Percentiles rank a stretch among this genome's conserved stretches.
phyloP scores from a whole-genome alignment of 37 sponge, comb jelly and placozoan species.

The Ianthella basta region DNA sequence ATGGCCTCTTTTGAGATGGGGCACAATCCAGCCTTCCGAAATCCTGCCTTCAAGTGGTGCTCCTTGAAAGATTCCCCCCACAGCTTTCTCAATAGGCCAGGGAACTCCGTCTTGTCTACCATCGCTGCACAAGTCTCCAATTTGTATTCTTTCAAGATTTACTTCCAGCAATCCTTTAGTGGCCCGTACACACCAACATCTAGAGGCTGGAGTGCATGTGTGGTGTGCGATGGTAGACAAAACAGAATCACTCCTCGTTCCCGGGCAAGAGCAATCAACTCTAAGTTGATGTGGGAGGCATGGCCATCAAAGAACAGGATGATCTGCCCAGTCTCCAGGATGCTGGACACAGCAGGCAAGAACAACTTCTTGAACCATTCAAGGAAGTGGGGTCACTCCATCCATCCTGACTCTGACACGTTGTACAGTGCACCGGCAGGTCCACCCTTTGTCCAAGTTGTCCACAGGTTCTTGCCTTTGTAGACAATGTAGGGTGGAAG shows the following conservation, averaged over 20 bases:
- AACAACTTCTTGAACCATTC: slow-evolving; percentile 32
- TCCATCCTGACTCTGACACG: slow-evolving; percentile 16
- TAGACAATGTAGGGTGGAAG: slow-evolving; percentile 23
- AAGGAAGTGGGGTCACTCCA: slow-evolving; percentile 20
- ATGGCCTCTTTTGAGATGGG: too few relatives aligned
- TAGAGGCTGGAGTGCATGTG: too few relatives aligned
- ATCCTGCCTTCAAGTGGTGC: too few relatives aligned
- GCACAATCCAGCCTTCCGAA: too few relatives aligned
- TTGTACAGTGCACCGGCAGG: slow-evolving; percentile 4
- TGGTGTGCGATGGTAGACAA: too few relatives aligned
- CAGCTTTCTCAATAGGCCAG: too few relatives aligned
- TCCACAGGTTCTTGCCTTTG: background rate
- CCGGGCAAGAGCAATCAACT: too few relatives aligned
- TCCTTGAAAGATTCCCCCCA: too few relatives aligned
- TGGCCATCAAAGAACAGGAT: slow-evolving; percentile 20
- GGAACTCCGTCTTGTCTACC: too few relatives aligned
- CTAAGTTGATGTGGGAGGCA: slow-evolving; percentile 1
- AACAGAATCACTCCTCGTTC: too few relatives aligned
- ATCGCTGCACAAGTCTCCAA: too few relatives aligned
- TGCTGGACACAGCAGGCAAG: background rate
- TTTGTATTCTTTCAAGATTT: too few relatives aligned
- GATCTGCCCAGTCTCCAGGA: background rate
- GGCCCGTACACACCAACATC: slow-evolving; percentile 4
- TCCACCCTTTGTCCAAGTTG: slow-evolving; percentile 31
- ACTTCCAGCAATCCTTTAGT: background rate